Evolutionary conservation across 2,888 invertebrate genomes (phyloP).

Genomic region (Stenoptilia bipunctidactyla): DNA sequence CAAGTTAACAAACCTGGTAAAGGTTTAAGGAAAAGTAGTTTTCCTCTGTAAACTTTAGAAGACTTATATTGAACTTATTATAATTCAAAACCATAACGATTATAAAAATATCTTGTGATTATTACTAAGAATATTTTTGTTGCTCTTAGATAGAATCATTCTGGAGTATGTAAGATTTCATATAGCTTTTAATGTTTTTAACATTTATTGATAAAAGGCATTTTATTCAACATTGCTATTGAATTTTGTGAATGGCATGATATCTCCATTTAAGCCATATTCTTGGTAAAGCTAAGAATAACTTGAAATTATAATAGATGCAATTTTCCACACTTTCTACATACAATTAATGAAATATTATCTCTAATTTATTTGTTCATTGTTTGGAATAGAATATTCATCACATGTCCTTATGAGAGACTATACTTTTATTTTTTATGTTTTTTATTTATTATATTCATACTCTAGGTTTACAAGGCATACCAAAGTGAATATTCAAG

Average conservation of each 20-base stretch:
- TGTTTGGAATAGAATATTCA: slow-evolving; percentile 56
- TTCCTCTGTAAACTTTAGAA: not conserved
- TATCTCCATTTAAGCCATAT: too few relatives aligned
- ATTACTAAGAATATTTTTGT: too few relatives aligned
- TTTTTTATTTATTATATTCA: slow-evolving; percentile 19
- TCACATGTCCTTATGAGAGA: slow-evolving; percentile 28
- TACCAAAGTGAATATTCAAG: slow-evolving; percentile 24
- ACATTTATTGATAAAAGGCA: too few relatives aligned
- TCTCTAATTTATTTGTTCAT: slow-evolving; percentile 44
- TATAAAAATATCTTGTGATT: too few relatives aligned
- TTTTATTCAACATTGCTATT: too few relatives aligned
- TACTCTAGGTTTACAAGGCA: slow-evolving; percentile 34
- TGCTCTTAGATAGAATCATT: too few relatives aligned
- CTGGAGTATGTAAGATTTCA: too few relatives aligned
- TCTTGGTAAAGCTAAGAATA: too few relatives aligned
- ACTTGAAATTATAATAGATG: too few relatives aligned
- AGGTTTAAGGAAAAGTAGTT: not conserved
- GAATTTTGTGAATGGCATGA: too few relatives aligned
- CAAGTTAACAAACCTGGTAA: not conserved
- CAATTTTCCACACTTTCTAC: slow-evolving; percentile 20
- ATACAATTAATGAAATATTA: slow-evolving; percentile 25
- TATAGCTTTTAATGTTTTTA: too few relatives aligned
- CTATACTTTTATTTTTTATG: slow-evolving; percentile 25
- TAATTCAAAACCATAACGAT: too few relatives aligned
- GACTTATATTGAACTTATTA: not conserved